These are phyloP conservation scores for Centropus unirufus DNA, from an alignment of 2,113 vertebrate genomes.

Conservation along the genomic window DNA sequence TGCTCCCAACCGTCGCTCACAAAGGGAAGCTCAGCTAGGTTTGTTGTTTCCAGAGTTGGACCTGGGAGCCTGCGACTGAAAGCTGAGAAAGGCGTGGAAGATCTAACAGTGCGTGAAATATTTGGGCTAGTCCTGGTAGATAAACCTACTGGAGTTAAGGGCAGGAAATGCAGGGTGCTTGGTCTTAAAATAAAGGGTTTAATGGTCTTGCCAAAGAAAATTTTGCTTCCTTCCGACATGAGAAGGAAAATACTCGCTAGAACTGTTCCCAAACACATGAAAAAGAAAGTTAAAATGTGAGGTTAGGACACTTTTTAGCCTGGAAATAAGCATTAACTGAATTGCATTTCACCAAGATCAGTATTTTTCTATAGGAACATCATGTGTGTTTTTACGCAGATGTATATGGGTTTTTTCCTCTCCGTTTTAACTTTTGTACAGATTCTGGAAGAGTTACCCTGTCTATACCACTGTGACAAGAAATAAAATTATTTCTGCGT, in stretches of 20 bases:
- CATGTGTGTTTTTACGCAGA: neutral
- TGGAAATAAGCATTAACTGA: neutral
- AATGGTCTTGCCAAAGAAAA: neutral
- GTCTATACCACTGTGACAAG: neutral
- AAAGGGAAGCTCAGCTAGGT: neutral
- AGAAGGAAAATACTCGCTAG: neutral
- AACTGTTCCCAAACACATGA: neutral
- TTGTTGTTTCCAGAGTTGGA: neutral
- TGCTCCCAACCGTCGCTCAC: too few relatives aligned
- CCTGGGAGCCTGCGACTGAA: neutral
- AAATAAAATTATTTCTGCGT: neutral
- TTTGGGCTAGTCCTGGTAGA: fast-evolving
- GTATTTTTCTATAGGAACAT: neutral
- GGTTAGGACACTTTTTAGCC: neutral
- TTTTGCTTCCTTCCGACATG: fast-evolving
- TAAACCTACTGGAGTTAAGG: neutral
- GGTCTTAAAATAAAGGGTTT: neutral
- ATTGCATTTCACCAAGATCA: neutral
- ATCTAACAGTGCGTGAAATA: neutral
- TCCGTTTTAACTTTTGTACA: neutral
- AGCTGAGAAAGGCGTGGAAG: neutral
- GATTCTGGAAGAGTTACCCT: neutral
- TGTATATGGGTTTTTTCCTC: neutral
- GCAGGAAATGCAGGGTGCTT: neutral
- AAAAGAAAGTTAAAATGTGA: neutral